Conservation (phyloP, 2,888 invertebrate species). For the Plebejus melissa region DNA sequence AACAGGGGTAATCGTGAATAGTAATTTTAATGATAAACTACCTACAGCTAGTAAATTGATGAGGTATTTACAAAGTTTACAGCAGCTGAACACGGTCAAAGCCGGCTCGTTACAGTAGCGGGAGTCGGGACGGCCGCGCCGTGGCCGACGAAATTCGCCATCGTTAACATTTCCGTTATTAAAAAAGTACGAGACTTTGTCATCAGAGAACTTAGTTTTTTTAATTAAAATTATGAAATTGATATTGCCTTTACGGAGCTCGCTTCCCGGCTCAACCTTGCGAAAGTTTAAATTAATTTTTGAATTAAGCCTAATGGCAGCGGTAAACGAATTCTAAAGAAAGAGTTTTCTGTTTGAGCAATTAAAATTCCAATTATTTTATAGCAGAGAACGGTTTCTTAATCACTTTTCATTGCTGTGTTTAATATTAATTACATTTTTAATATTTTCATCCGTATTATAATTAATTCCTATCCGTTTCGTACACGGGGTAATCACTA, state of each 20-base stretch:
- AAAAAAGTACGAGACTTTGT: constrained; percentile 78
- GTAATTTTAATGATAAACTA: background rate
- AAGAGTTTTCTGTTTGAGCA: constrained; percentile 67
- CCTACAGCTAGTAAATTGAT: background rate
- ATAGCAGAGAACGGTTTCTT: constrained; percentile 59
- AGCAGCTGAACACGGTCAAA: constrained; percentile 18
- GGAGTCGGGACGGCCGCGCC: background rate
- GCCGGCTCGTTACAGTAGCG: background rate
- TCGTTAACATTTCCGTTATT: constrained; percentile 76
- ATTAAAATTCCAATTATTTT: constrained; percentile 71
- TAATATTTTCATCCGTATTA: constrained; percentile 32
- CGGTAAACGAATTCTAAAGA: constrained; percentile 73
- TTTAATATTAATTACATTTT: constrained; percentile 38
- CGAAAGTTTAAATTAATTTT: constrained; percentile 79
- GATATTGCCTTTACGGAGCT: constrained; percentile 75
- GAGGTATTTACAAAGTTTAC: constrained; percentile 7
- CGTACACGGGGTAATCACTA: background rate
- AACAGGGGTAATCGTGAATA: background rate
- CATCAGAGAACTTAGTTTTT: constrained; percentile 77
- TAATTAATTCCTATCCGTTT: constrained; percentile 26
- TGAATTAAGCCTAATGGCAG: constrained; percentile 76
- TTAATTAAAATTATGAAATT: constrained; percentile 80
- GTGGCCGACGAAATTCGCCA: constrained; percentile 45
- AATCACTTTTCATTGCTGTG: constrained; percentile 59
- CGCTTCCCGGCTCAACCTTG: constrained; percentile 70